phyloP scores from a whole-genome alignment of 2,888 invertebrate genomes.

The Sympetrum striolatum region DNA sequence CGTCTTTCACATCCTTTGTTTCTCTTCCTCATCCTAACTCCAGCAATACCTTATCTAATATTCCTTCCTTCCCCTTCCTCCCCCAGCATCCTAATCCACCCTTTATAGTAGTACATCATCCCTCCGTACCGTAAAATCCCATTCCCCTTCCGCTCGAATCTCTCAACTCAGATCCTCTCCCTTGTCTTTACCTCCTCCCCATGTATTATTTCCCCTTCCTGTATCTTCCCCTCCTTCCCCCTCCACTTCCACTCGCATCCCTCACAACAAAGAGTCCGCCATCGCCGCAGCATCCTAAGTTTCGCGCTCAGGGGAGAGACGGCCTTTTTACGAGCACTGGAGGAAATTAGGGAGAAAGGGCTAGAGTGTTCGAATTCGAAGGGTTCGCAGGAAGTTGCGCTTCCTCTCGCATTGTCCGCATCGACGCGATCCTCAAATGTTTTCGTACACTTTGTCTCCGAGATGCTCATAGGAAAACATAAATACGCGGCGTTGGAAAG shows the following conservation, averaged over 20 bases:
- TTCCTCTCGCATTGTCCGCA: neutral
- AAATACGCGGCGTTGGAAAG: too few relatives aligned
- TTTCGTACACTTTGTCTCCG: too few relatives aligned
- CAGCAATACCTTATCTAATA: neutral
- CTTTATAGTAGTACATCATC: too few relatives aligned
- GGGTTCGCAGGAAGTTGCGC: neutral
- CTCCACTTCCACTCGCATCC: neutral
- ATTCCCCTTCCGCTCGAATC: neutral
- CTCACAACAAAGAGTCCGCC: constrained; percentile 38
- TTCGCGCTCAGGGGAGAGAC: neutral
- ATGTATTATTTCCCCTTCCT: neutral
- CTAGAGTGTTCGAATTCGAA: neutral
- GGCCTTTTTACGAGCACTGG: neutral
- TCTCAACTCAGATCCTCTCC: neutral
- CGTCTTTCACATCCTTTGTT: too few relatives aligned
- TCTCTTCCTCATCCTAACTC: too few relatives aligned
- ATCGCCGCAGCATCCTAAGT: constrained; percentile 27
- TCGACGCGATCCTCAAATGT: neutral
- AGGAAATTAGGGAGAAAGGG: neutral
- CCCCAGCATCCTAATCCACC: too few relatives aligned
- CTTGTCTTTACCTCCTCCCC: neutral
- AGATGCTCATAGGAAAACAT: too few relatives aligned
- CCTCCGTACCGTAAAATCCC: neutral
- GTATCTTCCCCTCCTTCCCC: neutral
- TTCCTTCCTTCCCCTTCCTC: neutral